These are phyloP conservation scores for Lamproptera curius DNA, from an alignment of 2,888 invertebrate genomes.

Conservation along the genomic window DNA sequence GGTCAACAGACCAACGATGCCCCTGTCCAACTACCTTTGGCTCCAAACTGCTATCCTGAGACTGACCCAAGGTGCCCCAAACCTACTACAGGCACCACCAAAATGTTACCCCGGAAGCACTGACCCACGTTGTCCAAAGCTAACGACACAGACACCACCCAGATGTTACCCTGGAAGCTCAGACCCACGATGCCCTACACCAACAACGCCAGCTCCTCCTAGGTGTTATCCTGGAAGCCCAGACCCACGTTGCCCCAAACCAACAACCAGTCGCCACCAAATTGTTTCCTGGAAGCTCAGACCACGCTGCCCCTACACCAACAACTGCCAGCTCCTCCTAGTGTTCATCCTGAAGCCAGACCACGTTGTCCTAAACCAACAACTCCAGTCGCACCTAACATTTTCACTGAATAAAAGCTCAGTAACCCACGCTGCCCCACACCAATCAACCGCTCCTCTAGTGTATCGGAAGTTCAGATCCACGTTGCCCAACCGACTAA, in stretches of 20 bases:
- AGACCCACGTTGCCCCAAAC: slow-evolving; percentile 39
- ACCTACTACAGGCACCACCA: slow-evolving; percentile 34
- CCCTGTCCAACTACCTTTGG: slow-evolving; percentile 24
- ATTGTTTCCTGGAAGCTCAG: slow-evolving; percentile 43
- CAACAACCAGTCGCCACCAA: slow-evolving; percentile 28
- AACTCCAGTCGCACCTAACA: slow-evolving; percentile 27
- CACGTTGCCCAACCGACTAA: slow-evolving; percentile 29
- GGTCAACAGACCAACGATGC: slow-evolving; percentile 34
- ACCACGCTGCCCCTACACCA: slow-evolving; percentile 37
- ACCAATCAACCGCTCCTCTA: slow-evolving; percentile 20
- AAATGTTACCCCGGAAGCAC: slow-evolving; percentile 33
- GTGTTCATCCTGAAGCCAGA: slow-evolving; percentile 26
- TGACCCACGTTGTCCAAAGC: slow-evolving; percentile 40
- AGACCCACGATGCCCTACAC: slow-evolving; percentile 39
- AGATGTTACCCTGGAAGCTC: slow-evolving; percentile 28
- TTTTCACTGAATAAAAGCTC: slow-evolving; percentile 23
- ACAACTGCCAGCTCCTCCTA: slow-evolving; percentile 32
- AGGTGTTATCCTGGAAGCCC: slow-evolving; percentile 28
- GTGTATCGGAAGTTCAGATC: slow-evolving; percentile 11
- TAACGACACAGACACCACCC: slow-evolving; percentile 32
- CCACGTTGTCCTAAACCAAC: slow-evolving; percentile 30
- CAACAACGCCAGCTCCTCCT: slow-evolving; percentile 25
- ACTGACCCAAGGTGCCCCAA: slow-evolving; percentile 30
- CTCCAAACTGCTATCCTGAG: slow-evolving; percentile 28
- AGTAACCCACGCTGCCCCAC: slow-evolving; percentile 41